phyloP scores from a whole-genome alignment of 2,113 vertebrate species.

The Gorsachius goisagi region DNA sequence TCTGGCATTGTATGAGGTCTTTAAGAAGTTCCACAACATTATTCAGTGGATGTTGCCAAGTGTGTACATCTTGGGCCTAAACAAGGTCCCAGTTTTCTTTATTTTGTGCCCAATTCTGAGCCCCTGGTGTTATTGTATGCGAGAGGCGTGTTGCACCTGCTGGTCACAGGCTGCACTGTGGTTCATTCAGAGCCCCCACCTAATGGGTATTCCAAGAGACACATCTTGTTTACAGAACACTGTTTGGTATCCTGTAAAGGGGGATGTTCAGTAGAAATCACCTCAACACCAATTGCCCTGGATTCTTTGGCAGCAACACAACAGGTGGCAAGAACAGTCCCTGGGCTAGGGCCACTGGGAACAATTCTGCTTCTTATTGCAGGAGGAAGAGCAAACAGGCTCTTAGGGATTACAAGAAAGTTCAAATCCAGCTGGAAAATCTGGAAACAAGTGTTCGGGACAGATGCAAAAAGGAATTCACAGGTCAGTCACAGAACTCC shows the following conservation, averaged over 20 bases:
- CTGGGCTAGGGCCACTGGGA: neutral
- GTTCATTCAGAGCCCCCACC: neutral
- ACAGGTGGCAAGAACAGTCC: neutral
- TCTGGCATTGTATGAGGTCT: neutral
- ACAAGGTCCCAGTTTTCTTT: neutral
- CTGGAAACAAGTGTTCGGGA: constrained; percentile 97
- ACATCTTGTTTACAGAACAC: neutral
- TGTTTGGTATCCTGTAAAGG: neutral
- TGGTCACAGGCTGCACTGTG: neutral
- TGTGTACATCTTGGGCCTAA: neutral
- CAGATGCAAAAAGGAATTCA: constrained; percentile 98
- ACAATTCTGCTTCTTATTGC: constrained; percentile 20
- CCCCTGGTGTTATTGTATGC: neutral
- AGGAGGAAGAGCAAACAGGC: constrained; percentile 99
- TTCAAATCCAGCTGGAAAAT: constrained; percentile 97
- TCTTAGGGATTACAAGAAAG: constrained; percentile 96
- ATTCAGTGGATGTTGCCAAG: neutral
- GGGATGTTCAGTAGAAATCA: neutral
- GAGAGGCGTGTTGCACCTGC: neutral
- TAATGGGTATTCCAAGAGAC: neutral
- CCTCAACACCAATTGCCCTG: neutral
- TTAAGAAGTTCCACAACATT: neutral
- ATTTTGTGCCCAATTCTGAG: neutral
- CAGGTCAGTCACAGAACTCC: constrained; percentile 75
- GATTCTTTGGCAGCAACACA: neutral